phyloP scores from a whole-genome alignment of 2,888 invertebrate genomes.

The Leptarthrus brevirostris region DNA sequence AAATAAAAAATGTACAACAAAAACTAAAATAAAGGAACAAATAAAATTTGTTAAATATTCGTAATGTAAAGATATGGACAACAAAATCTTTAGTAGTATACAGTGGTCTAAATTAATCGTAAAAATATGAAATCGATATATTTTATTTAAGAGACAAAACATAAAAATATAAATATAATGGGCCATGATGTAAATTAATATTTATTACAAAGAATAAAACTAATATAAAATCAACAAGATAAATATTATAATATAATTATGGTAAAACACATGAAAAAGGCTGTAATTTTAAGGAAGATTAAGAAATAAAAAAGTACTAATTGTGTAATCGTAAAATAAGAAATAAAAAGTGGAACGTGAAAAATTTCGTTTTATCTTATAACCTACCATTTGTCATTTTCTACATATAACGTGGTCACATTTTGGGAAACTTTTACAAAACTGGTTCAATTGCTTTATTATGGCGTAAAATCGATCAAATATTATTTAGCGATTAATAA shows the following conservation, averaged over 20 bases:
- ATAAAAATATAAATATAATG: constrained; percentile 22
- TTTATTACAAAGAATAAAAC: constrained; percentile 36
- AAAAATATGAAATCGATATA: constrained; percentile 42
- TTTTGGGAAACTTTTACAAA: too few species aligned
- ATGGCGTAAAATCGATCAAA: too few species aligned
- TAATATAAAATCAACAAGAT: constrained; percentile 42
- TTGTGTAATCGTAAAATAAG: constrained; percentile 45
- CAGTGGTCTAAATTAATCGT: constrained; percentile 35
- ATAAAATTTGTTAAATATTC: constrained; percentile 42
- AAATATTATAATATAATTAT: constrained; percentile 44
- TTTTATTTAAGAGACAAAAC: constrained; percentile 40
- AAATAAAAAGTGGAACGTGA: constrained; percentile 38
- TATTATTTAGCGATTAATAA: too few species aligned
- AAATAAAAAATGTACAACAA: constrained; percentile 38
- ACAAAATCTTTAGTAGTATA: constrained; percentile 23
- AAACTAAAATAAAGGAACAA: constrained; percentile 15
- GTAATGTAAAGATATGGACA: constrained; percentile 7
- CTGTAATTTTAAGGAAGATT: constrained; percentile 53
- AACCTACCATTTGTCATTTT: too few species aligned
- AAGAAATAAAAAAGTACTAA: constrained; percentile 45
- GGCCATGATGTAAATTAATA: constrained; percentile 47
- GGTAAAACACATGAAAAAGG: constrained; percentile 51
- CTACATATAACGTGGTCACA: too few species aligned
- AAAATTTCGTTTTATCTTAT: too few species aligned
- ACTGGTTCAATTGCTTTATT: too few species aligned